Percentiles rank a stretch among this genome's conserved stretches.
phyloP scores from a whole-genome alignment of 2,113 vertebrate species.

The Nothobranchius kuhntae region DNA sequence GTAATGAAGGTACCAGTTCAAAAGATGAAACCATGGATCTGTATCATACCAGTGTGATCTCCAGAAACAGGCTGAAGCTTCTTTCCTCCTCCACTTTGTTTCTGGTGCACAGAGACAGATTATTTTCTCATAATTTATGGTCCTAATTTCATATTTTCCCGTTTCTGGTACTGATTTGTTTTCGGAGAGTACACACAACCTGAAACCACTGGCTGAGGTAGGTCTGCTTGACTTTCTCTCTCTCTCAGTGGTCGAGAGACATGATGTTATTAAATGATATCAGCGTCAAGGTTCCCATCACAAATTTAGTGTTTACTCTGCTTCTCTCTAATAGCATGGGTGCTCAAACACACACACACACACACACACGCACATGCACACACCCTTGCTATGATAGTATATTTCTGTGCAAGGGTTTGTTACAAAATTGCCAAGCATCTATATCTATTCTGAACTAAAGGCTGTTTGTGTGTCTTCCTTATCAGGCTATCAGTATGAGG shows the following conservation, averaged over 20 bases:
- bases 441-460: conserved; percentile 33
- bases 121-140: not conserved
- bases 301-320: conserved; percentile 46
- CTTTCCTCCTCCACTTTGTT: not conserved
- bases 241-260: not conserved
- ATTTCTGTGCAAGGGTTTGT: conserved; percentile 43
- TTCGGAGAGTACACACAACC: too few species aligned
- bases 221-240: not conserved
- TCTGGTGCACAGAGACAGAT: not conserved
- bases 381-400: conserved; percentile 11
- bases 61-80: too few species aligned
- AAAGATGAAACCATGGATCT: too few species aligned
- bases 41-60: too few species aligned
- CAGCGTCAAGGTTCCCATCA: conserved; percentile 60
- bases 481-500: conserved; percentile 43
- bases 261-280: conserved; percentile 69
- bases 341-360: too few species aligned
- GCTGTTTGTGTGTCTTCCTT: conserved; percentile 30
- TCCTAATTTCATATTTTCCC: not conserved
- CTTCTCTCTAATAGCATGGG: not conserved
- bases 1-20: too few species aligned
- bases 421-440: conserved; percentile 15
- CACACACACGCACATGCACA: conserved; percentile 19
- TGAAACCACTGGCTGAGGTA: not conserved
- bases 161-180: not conserved